phyloP scores from a whole-genome alignment of 2,113 vertebrate genomes.

The Thryonomys swinderianus region DNA sequence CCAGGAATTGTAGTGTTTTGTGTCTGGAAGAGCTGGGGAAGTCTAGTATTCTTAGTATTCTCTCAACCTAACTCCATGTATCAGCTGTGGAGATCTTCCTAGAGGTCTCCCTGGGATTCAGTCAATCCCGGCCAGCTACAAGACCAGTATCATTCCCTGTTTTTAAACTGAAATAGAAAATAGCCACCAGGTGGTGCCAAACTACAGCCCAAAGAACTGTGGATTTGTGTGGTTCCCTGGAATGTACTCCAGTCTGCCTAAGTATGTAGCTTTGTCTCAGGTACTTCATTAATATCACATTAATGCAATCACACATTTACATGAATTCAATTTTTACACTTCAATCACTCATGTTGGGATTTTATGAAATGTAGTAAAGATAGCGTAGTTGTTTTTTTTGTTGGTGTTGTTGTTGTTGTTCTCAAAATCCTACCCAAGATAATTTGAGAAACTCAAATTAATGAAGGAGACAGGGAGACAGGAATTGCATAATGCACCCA shows the following conservation, averaged over 20 bases:
- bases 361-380: neutral
- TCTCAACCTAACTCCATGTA: neutral
- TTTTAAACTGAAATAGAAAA: neutral
- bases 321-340: neutral
- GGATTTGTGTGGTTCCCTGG: neutral
- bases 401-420: too few species aligned
- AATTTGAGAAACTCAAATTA: neutral
- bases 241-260: neutral
- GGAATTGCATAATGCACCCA: neutral
- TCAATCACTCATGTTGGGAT: neutral
- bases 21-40: neutral
- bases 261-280: neutral
- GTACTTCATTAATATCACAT: neutral
- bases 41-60: neutral
- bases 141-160: neutral
- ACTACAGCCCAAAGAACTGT: neutral
- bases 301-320: neutral
- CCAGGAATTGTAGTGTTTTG: neutral
- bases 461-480: neutral
- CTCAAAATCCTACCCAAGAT: neutral
- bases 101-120: neutral
- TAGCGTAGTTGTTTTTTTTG: neutral
- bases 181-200: neutral
- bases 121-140: neutral
- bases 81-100: neutral